Percentiles rank a stretch among this genome's conserved stretches.
These are phyloP conservation scores for Chlorops oryzae DNA, from an alignment of 1,140 invertebrate species.

Conservation along the genomic window DNA sequence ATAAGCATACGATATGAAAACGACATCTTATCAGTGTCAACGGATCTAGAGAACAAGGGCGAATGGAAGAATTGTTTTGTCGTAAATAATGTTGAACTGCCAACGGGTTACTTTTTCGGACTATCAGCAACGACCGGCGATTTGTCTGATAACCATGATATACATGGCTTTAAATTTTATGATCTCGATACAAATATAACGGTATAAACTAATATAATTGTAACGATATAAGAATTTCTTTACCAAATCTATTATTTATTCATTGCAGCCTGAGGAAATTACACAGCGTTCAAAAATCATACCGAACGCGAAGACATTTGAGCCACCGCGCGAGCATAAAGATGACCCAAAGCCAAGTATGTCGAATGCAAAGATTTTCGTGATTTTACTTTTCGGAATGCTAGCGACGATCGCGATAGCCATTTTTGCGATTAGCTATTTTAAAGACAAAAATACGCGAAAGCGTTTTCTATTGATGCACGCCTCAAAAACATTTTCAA, in stretches of 20 bases:
- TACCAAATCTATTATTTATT: constrained; percentile 15
- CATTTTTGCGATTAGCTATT: constrained; percentile 83
- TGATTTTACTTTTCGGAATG: constrained; percentile 73
- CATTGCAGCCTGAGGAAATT: constrained; percentile 56
- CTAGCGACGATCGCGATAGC: constrained; percentile 71
- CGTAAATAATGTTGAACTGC: constrained; percentile 83
- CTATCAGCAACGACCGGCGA: constrained; percentile 94
- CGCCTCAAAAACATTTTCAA: not conserved
- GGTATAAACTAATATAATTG: constrained; percentile 49
- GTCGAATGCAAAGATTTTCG: constrained; percentile 82
- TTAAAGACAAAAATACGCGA: constrained; percentile 78
- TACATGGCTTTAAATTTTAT: constrained; percentile 85
- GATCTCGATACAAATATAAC: constrained; percentile 73
- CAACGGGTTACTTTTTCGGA: constrained; percentile 94
- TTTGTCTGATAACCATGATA: constrained; percentile 94
- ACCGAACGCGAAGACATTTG: constrained; percentile 74
- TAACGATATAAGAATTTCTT: constrained; percentile 2
- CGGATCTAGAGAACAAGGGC: constrained; percentile 85
- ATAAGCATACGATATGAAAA: constrained; percentile 87
- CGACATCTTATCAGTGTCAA: constrained; percentile 80
- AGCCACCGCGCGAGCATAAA: constrained; percentile 78
- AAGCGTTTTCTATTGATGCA: constrained; percentile 22
- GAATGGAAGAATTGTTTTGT: constrained; percentile 92
- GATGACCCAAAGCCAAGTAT: constrained; percentile 80
- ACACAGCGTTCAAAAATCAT: constrained; percentile 69